These are phyloP conservation scores for Gorsachius magnificus DNA, from an alignment of 2,797 vertebrate species.

Conservation along the genomic window DNA sequence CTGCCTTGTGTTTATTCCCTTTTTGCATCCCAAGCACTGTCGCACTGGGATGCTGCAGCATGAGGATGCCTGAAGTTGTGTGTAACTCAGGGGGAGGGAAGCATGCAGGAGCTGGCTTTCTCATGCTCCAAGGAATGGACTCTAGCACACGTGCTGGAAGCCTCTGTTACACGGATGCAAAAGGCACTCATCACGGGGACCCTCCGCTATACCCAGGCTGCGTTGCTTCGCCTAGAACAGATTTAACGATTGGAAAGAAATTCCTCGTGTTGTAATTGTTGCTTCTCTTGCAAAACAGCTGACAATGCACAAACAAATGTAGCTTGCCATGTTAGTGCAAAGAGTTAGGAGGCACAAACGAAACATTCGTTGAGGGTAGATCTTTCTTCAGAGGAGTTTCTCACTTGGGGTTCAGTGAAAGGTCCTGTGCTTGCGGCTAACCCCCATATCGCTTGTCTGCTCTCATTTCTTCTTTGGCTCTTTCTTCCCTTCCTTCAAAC, in stretches of 20 bases:
- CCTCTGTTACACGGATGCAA: neutral
- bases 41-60: neutral
- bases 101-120: neutral
- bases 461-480: neutral
- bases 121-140: neutral
- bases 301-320: neutral
- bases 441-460: fast-evolving
- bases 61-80: neutral
- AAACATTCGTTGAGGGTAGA: neutral
- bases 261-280: neutral
- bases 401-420: neutral
- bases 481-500: neutral
- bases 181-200: neutral
- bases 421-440: neutral
- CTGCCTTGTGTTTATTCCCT: neutral
- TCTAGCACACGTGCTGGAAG: neutral
- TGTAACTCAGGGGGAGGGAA: neutral
- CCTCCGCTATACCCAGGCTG: too few relatives aligned
- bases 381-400: neutral
- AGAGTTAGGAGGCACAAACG: neutral
- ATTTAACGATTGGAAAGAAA: neutral
- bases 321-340: neutral
- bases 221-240: neutral
- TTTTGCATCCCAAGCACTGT: neutral
- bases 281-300: neutral